These are phyloP conservation scores for Bambusicola thoracicus DNA, from an alignment of 2,113 vertebrate species.

Conservation along the genomic window DNA sequence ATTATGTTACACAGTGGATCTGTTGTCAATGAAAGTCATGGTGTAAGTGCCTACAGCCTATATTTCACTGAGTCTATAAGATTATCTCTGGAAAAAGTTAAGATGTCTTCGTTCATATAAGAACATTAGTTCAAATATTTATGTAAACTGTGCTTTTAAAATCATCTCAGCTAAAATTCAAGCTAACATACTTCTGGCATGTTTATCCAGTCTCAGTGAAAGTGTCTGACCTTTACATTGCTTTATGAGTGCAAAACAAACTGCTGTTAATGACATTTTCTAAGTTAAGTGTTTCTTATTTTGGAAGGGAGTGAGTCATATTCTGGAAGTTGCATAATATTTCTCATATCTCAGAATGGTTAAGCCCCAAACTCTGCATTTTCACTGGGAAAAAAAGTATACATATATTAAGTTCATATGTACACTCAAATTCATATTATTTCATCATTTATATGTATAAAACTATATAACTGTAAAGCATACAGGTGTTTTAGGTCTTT, in stretches of 20 bases:
- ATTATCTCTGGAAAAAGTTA: neutral
- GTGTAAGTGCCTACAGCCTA: neutral
- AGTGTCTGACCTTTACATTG: fast-evolving
- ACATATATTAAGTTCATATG: neutral
- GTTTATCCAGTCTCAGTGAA: neutral
- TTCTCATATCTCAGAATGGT: neutral
- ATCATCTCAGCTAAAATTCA: neutral
- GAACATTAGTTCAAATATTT: conserved; percentile 3
- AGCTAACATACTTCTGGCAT: neutral
- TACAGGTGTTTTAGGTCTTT: neutral
- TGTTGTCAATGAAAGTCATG: neutral
- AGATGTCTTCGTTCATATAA: neutral
- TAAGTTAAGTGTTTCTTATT: neutral
- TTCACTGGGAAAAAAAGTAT: neutral
- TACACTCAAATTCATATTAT: neutral
- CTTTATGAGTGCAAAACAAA: neutral
- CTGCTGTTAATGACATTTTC: neutral
- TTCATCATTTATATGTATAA: neutral
- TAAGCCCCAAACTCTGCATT: neutral
- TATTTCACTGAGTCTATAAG: neutral
- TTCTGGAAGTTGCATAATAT: neutral
- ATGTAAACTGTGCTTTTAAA: neutral
- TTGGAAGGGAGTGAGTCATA: neutral
- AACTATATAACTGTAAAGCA: neutral
- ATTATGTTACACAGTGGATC: neutral